A percentile compares a stretch with the other conserved stretches of the same genome.
Evolutionary conservation across 2,888 invertebrate species (phyloP).

Genomic region (Eucriotettix oculatus): DNA sequence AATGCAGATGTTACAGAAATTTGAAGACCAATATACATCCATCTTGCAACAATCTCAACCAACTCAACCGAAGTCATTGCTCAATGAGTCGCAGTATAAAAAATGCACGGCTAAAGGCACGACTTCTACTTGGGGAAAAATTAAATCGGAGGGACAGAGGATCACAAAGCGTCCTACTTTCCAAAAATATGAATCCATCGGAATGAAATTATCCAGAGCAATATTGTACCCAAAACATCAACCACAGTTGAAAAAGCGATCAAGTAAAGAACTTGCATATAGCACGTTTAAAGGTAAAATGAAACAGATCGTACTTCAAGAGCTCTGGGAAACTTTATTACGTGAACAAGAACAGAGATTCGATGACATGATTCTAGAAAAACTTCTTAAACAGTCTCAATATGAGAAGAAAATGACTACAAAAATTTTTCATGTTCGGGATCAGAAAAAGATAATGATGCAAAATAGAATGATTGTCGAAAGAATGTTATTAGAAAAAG

Average conservation of each 20-base stretch:
- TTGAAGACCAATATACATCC: constrained; percentile 31
- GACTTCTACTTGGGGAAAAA: background rate
- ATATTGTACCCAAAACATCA: background rate
- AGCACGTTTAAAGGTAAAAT: constrained; percentile 33
- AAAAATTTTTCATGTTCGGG: constrained; percentile 42
- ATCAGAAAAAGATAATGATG: constrained; percentile 36
- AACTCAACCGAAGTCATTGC: background rate
- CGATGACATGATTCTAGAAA: constrained; percentile 34
- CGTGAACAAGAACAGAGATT: constrained; percentile 34
- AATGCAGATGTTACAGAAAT: constrained; percentile 30
- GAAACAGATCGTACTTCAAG: constrained; percentile 29
- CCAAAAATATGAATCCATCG: background rate
- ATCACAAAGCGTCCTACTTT: background rate
- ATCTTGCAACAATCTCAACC: constrained; percentile 27
- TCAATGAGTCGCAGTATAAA: background rate
- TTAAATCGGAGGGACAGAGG: background rate
- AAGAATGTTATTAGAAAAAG: constrained; percentile 31
- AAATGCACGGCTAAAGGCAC: background rate
- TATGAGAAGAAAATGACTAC: constrained; percentile 49
- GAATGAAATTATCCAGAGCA: background rate
- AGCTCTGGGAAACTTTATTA: constrained; percentile 36
- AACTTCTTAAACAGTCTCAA: constrained; percentile 40
- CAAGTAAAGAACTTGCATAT: constrained; percentile 26
- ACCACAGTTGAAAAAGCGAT: constrained; percentile 23
- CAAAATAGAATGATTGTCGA: constrained; percentile 35